Conservation (phyloP, 2,113 vertebrate genomes). For the Montifringilla adamsi region DNA sequence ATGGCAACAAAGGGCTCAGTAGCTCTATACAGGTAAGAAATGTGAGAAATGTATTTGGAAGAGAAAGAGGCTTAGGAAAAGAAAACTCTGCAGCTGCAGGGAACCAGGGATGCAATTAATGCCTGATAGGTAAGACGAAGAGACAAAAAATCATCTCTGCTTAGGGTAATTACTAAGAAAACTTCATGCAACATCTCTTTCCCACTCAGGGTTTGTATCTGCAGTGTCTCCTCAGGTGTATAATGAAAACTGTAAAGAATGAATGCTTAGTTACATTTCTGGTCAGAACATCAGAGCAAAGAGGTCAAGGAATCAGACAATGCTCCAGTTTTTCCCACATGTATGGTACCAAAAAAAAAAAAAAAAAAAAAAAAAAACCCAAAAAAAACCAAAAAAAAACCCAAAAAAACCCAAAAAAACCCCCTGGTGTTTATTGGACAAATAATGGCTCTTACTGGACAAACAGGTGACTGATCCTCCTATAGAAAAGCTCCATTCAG, state of each 20-base stretch:
- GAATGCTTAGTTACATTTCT: not conserved
- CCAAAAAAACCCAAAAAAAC: too few relatives aligned
- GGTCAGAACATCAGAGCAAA: not conserved
- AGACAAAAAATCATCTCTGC: not conserved
- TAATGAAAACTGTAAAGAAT: not conserved
- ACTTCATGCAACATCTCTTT: not conserved
- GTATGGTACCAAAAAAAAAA: not conserved
- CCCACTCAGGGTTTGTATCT: not conserved
- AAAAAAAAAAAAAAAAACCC: too few relatives aligned
- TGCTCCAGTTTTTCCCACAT: not conserved
- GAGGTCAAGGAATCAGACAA: not conserved
- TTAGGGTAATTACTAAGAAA: not conserved
- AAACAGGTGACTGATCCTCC: not conserved
- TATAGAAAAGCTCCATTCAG: not conserved
- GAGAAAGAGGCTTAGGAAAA: not conserved
- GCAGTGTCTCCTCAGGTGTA: not conserved
- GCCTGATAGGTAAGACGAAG: not conserved
- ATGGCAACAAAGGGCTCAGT: slow-evolving; percentile 20
- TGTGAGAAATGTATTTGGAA: not conserved
- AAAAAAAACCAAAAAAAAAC: too few relatives aligned
- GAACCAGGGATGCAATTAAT: not conserved
- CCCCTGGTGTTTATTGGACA: not conserved
- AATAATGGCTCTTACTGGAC: not conserved
- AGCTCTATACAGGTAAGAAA: slow-evolving; percentile 12
- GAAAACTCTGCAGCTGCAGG: not conserved